phyloP scores from a whole-genome alignment of 1,140 invertebrate genomes.

The Pinna nobilis region DNA sequence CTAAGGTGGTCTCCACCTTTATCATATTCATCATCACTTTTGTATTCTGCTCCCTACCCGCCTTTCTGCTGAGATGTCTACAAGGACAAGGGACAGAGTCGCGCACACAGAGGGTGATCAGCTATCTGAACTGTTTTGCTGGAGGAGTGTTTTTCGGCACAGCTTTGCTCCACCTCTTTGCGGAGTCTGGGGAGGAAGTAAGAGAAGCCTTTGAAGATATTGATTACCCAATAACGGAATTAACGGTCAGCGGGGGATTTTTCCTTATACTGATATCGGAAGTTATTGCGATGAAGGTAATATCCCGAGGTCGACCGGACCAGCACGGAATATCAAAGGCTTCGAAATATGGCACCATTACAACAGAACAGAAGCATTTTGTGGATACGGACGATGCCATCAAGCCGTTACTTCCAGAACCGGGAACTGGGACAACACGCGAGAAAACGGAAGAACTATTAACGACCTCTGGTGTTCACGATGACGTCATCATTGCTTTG shows the following conservation, averaged over 20 bases:
- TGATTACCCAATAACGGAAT: conserved; percentile 49
- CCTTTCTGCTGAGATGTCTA: neutral
- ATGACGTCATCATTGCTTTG: conserved; percentile 12
- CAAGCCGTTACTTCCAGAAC: too few relatives aligned
- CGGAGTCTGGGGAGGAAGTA: conserved; percentile 74
- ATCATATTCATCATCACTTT: conserved; percentile 13
- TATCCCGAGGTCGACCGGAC: neutral
- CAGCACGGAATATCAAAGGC: neutral
- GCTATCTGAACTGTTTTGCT: conserved; percentile 74
- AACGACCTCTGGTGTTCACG: conserved; percentile 14
- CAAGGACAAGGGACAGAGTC: neutral
- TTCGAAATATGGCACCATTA: neutral
- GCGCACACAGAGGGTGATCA: conserved; percentile 30
- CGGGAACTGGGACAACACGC: neutral
- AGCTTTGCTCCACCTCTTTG: conserved; percentile 77
- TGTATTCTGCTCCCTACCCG: neutral
- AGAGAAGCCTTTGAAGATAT: conserved; percentile 1
- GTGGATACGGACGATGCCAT: neutral
- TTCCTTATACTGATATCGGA: conserved; percentile 78
- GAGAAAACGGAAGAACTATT: conserved; percentile 12
- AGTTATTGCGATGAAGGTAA: conserved; percentile 12
- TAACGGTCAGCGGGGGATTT: conserved; percentile 76
- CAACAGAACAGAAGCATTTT: neutral
- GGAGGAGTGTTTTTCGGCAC: conserved; percentile 78
- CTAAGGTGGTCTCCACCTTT: neutral